These are phyloP conservation scores for Neotoma lepida DNA, from an alignment of 2,113 vertebrate genomes.

Conservation along the genomic window DNA sequence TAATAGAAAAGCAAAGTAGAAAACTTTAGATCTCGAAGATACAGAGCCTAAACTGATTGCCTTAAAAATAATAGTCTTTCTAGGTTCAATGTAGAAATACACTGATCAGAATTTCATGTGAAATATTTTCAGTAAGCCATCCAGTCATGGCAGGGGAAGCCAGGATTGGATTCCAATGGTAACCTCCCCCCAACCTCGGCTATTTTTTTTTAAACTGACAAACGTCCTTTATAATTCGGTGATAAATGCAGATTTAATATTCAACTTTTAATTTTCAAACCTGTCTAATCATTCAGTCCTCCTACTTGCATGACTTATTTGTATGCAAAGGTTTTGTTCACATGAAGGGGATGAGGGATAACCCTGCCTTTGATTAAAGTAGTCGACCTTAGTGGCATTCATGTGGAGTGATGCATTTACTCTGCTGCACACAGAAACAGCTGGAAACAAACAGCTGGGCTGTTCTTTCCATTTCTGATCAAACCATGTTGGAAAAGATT, in stretches of 20 bases:
- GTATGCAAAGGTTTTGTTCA: background rate
- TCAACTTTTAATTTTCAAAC: background rate
- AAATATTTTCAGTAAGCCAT: too few species aligned
- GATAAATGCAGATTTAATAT: background rate
- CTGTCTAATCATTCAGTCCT: background rate
- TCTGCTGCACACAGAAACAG: background rate
- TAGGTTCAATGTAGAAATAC: background rate
- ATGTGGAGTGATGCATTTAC: background rate
- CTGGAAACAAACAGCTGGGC: conserved; percentile 15
- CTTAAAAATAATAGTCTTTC: too few species aligned
- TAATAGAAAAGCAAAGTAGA: background rate
- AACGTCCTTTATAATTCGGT: background rate
- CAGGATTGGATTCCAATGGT: too few species aligned
- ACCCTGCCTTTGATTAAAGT: background rate
- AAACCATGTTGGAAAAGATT: background rate
- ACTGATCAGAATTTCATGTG: background rate
- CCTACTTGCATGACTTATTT: conserved; percentile 29
- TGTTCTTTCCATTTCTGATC: conserved; percentile 3
- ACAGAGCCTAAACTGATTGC: too few species aligned
- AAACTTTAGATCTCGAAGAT: background rate
- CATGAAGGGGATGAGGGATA: background rate
- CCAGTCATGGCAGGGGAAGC: background rate
- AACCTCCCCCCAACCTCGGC: background rate
- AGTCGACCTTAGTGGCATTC: background rate
- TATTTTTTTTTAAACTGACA: background rate